Base-by-base conservation (phyloP, 2,888 invertebrate species). In the Marasmarcha lunaedactyla region DNA sequence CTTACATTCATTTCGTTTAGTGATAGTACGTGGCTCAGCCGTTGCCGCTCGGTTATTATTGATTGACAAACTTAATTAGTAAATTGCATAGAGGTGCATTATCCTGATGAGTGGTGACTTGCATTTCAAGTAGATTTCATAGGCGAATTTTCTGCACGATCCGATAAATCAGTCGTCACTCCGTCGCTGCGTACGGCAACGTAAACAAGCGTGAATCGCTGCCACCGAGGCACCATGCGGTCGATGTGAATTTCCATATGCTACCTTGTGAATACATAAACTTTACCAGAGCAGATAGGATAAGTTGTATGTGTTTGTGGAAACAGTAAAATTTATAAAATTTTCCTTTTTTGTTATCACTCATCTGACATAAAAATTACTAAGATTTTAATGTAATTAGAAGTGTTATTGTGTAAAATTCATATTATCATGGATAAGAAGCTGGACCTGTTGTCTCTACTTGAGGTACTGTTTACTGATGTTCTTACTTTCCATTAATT, bases 141-240 rank as follows among this genome's bases (percentile, higher is more conserved):
- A 20, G 7, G 20, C 20, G 20, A 20, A 20, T 5, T 20, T 5
- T 7, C 7, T 53, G 52, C 57, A 60, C 55, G 56, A 51, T 49
- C 41, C 55, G 56, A 51, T 49, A 41, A 38, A 40, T n/a, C n/a
- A n/a, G n/a, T 37, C 41, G 43, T 44, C 30, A 30, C 10, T 30
- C 52, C 47, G 46, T 57, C 45, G 44, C 48, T 47, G 50, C 51
- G 49, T 40, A 5, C 20, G 20, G 20, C 41, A 38, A 49, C 64
- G 72, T 77, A 77, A 78, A 79, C 76, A 78, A 63, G 54, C 51
- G 35, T 39, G 48, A 43, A 55, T 46, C 46, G 51, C 56, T 83
- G 81, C 81, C 81, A 81, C 60, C 78, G 60, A 71, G 71, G 81
- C 34, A 34, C 78, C 81, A 81, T 81, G 81, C 71, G 81, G 78